Evolutionary conservation across 2,113 vertebrate genomes (phyloP).

Genomic region (Oreochromis spilurus): DNA sequence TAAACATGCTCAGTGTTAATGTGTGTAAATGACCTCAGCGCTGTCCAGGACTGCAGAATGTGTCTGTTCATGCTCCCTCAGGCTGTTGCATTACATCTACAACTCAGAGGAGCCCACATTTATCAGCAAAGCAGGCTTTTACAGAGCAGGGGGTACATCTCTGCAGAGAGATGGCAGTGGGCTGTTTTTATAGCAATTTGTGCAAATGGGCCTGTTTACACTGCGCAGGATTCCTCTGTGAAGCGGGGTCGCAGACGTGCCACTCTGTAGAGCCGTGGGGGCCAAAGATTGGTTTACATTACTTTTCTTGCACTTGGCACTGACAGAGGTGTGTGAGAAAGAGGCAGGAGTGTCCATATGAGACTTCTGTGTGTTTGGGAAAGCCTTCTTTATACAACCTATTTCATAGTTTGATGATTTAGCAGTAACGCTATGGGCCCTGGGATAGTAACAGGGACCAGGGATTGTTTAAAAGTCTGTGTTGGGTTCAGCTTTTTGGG

Average conservation of each 20-base stretch:
- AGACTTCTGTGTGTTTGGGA: background rate
- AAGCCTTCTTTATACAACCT: background rate
- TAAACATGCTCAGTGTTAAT: background rate
- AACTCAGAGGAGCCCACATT: constrained; percentile 53
- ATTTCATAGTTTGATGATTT: background rate
- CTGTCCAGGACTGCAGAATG: background rate
- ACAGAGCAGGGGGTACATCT: constrained; percentile 12
- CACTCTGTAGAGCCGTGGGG: background rate
- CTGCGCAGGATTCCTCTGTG: constrained; percentile 30
- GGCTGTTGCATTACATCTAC: background rate
- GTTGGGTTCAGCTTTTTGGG: background rate
- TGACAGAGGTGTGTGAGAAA: background rate
- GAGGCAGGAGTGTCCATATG: background rate
- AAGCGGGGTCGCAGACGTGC: constrained; percentile 7
- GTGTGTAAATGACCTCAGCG: background rate
- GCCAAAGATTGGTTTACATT: background rate
- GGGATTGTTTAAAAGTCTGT: background rate
- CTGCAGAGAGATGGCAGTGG: constrained; percentile 8
- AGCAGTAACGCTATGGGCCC: background rate
- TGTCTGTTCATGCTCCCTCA: background rate
- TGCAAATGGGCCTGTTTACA: constrained; percentile 55
- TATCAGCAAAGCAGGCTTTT: constrained; percentile 56
- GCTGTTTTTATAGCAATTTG: constrained; percentile 65
- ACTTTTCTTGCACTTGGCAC: constrained; percentile 27
- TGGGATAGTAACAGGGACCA: background rate